Percentiles rank a stretch among this genome's conserved stretches.
These are phyloP conservation scores for Pao palembangensis DNA, from an alignment of 2,113 vertebrate genomes.

Conservation along the genomic window DNA sequence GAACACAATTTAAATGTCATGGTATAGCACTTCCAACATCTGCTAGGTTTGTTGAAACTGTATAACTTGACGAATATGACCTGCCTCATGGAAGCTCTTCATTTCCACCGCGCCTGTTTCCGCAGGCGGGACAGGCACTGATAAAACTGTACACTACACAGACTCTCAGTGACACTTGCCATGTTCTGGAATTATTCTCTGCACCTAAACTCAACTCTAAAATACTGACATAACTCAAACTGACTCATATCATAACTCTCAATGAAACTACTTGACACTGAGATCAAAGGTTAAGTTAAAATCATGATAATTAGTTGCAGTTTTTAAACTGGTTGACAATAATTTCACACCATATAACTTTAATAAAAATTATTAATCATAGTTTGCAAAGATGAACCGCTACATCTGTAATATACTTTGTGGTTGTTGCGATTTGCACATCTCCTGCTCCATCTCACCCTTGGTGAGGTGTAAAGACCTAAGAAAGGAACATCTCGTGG, in stretches of 20 bases:
- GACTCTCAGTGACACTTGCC: constrained; percentile 31
- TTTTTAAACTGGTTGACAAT: background rate
- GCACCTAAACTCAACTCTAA: background rate
- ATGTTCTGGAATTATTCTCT: constrained; percentile 10
- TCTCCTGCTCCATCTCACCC: background rate
- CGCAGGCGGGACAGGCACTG: constrained; percentile 54
- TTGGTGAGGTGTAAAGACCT: constrained; percentile 29
- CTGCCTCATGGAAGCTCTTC: constrained; percentile 63
- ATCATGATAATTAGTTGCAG: too few relatives aligned
- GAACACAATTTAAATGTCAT: too few relatives aligned
- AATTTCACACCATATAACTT: too few relatives aligned
- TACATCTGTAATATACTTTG: too few relatives aligned
- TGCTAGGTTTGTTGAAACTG: too few relatives aligned
- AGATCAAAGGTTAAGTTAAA: background rate
- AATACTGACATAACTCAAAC: too few relatives aligned
- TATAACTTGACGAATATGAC: constrained; percentile 19
- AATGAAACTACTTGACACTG: background rate
- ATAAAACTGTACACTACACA: constrained; percentile 51
- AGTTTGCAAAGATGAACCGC: too few relatives aligned
- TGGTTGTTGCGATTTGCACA: too few relatives aligned
- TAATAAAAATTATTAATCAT: too few relatives aligned
- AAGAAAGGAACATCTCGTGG: constrained; percentile 50
- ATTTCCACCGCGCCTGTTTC: constrained; percentile 60
- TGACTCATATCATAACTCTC: background rate
- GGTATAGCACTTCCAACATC: too few relatives aligned